Base-by-base conservation (phyloP, 37 sponge, comb jelly and placozoan species). In the Ianthella basta region DNA sequence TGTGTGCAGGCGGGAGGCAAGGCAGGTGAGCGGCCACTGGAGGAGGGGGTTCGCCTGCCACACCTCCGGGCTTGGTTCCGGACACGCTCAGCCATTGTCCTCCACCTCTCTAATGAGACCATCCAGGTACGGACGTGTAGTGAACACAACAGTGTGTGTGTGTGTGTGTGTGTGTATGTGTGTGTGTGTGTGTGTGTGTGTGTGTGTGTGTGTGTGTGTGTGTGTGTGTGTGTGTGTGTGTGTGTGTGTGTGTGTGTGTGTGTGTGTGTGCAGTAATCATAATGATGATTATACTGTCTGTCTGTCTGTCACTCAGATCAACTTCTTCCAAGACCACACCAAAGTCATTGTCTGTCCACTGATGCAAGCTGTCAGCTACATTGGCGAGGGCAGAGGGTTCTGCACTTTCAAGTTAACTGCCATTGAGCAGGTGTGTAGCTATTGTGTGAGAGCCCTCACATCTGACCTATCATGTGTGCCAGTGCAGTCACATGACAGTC, bases 301-400 rank as follows among this genome's bases (percentile, higher is more conserved):
- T n/a, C n/a, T n/a, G n/a, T n/a, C n/a, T n/a, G n/a, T n/a, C n/a
- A n/a, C n/a, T n/a, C 85, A 95, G 95, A 85, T 95, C 81, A 95
- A 95, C 86, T 95, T 95, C 88, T 95, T 95, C 79, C 85, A 91
- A 36, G 95, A 95, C 77, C 97, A 97, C 88, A 97, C 97, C 41
- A 97, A 97, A 85, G 80, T 97, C 25, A 92, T 97, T 74, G 86
- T 97, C 23, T 97, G 97, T 74, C 97, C 97, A 0, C 84, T 90
- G 27, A 94, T 97, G 90, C 90, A 88, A 59, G 97, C 97, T n/a
- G 91, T 97, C 19, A 91, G 89, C 60, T 97, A 92, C 83, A 97
- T 97, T 53, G 92, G 91, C 63, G 90, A 92, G 55, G 44, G 30
- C 34, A 91, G 91, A 33, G 83, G 84, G 15, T 86, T 97, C 86